Evolutionary conservation across 2,797 vertebrate genomes (phyloP).

Genomic region (Oreochromis mossambicus): DNA sequence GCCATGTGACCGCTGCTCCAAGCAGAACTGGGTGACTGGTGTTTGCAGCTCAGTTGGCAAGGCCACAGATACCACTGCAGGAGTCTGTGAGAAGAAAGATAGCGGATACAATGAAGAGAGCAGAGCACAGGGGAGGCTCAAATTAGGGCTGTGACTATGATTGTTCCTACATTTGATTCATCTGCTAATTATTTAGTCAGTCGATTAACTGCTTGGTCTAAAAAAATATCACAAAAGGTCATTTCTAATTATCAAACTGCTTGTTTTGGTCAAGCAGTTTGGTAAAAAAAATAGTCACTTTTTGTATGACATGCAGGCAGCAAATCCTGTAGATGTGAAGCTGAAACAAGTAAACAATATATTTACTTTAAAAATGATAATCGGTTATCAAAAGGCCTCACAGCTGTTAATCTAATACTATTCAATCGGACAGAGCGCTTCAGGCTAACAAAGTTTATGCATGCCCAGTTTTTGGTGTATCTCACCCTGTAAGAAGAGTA

Average conservation of each 20-base stretch:
- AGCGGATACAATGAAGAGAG: background rate
- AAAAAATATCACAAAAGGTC: background rate
- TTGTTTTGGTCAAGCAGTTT: background rate
- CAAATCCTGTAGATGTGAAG: background rate
- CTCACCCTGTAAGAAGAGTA: constrained; percentile 93
- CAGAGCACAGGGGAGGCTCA: background rate
- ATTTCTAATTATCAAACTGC: background rate
- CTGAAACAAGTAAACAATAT: background rate
- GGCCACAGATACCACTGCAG: constrained; percentile 88
- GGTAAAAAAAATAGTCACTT: background rate
- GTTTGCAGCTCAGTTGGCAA: constrained; percentile 90
- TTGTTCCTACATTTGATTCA: background rate
- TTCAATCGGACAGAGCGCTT: background rate
- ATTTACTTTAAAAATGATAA: background rate
- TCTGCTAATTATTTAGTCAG: background rate
- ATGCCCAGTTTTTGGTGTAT: background rate
- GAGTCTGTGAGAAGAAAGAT: constrained; percentile 66
- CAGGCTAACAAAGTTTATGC: background rate
- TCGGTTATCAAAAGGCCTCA: background rate
- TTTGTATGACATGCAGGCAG: background rate
- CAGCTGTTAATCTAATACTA: background rate
- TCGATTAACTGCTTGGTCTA: background rate
- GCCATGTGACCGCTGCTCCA: constrained; percentile 89
- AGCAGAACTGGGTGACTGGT: constrained; percentile 89
- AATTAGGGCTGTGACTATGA: background rate